phyloP scores from a whole-genome alignment of 2,113 vertebrate genomes.

The Urocitellus parryii region DNA sequence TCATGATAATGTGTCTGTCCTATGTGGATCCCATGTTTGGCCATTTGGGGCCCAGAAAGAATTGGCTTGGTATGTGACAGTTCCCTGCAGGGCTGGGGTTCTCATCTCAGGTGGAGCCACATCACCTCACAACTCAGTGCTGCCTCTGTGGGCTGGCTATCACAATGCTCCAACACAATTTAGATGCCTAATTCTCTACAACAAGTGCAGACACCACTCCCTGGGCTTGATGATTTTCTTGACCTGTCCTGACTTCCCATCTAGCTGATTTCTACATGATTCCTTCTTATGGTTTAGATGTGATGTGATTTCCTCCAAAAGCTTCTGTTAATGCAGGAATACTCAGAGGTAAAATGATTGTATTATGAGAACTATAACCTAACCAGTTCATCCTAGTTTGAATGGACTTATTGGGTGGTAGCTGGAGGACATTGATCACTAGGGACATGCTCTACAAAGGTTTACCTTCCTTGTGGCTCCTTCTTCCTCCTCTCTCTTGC shows the following conservation, averaged over 20 bases:
- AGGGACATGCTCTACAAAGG: too few relatives aligned
- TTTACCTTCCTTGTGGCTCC: too few relatives aligned
- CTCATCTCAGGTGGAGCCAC: background rate
- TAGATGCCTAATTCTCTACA: background rate
- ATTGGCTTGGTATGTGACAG: background rate
- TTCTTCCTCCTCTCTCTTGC: too few relatives aligned
- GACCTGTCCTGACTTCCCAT: too few relatives aligned
- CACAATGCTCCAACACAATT: background rate
- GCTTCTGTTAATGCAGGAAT: too few relatives aligned
- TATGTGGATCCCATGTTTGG: background rate
- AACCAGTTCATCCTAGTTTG: too few relatives aligned
- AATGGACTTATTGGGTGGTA: too few relatives aligned
- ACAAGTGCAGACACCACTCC: background rate
- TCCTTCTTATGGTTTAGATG: background rate
- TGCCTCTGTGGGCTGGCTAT: background rate
- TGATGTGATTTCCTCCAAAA: too few relatives aligned
- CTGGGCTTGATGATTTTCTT: background rate
- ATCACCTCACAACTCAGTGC: background rate
- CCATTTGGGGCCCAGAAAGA: background rate
- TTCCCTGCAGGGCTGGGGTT: background rate
- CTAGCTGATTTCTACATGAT: background rate
- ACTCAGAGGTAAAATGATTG: too few relatives aligned
- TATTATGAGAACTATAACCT: too few relatives aligned
- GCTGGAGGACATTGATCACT: too few relatives aligned
- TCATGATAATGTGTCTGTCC: background rate